Evolutionary conservation across 1,140 invertebrate species (phyloP).

Genomic region (Macrostomum lignano): DNA sequence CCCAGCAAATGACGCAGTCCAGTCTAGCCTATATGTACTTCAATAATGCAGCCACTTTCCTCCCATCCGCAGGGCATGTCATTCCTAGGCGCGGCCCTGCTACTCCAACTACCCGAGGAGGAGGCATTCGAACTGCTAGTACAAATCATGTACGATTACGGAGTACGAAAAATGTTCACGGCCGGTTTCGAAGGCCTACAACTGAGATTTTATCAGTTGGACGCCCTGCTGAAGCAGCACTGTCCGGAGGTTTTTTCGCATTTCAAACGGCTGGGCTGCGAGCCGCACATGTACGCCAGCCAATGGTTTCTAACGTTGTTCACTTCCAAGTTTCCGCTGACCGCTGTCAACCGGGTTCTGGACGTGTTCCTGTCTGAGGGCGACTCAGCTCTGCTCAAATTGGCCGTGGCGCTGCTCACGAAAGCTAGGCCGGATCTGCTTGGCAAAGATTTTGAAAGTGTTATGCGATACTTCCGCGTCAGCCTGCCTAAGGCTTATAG

Average conservation of each 20-base stretch:
- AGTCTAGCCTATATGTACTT: too few relatives aligned
- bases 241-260: conserved; percentile 58
- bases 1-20: too few relatives aligned
- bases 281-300: conserved; percentile 93
- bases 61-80: too few relatives aligned
- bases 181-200: conserved; percentile 83
- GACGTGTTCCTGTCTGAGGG: conserved; percentile 30
- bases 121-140: conserved; percentile 88
- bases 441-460: conserved; percentile 73
- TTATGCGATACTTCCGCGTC: conserved; percentile 66
- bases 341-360: conserved; percentile 81
- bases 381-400: conserved; percentile 2
- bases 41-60: too few relatives aligned
- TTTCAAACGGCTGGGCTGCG: conserved; percentile 61
- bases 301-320: conserved; percentile 98
- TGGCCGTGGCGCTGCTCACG: conserved; percentile 12
- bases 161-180: conserved; percentile 67
- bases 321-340: conserved; percentile 84
- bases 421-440: conserved; percentile 65
- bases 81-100: too few relatives aligned
- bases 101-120: conserved; percentile 45
- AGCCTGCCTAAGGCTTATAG: conserved; percentile 12
- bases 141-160: conserved; percentile 84
- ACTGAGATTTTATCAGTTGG: conserved; percentile 75
- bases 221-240: conserved; percentile 67